These are phyloP conservation scores for Apamea epomidion DNA, from an alignment of 2,888 invertebrate genomes.

Conservation along the genomic window DNA sequence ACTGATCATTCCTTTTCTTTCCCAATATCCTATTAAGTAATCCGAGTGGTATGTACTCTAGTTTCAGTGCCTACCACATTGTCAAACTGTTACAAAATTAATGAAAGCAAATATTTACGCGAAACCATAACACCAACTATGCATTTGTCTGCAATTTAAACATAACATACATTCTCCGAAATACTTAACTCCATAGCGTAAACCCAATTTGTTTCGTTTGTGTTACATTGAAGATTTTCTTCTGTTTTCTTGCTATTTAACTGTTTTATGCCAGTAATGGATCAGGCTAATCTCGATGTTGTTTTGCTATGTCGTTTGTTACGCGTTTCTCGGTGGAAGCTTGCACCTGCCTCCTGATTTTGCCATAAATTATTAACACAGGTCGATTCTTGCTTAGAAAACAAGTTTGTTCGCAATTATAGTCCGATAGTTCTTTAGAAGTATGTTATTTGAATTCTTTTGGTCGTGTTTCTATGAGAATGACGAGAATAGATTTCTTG, in stretches of 20 bases:
- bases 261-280: conserved; percentile 35
- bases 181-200: neutral
- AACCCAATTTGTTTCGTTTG: neutral
- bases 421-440: conserved; percentile 66
- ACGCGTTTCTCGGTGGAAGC: conserved; percentile 39
- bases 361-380: conserved; percentile 67
- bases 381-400: conserved; percentile 70
- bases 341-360: conserved; percentile 71
- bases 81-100: conserved; percentile 28
- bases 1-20: neutral
- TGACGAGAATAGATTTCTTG: conserved; percentile 53
- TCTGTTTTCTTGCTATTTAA: neutral
- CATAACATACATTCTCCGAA: conserved; percentile 35
- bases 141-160: conserved; percentile 50
- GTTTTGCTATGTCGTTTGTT: conserved; percentile 32
- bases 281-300: conserved; percentile 44
- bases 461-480: conserved; percentile 55
- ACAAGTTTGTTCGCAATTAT: conserved; percentile 72
- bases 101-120: conserved; percentile 30
- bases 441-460: conserved; percentile 64
- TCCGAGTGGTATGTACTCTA: neutral
- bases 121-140: conserved; percentile 30
- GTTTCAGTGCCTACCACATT: conserved; percentile 25
- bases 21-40: conserved; percentile 19
- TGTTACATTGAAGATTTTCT: conserved; percentile 38